Conservation (phyloP, 2,797 vertebrate genomes). For the Monodelphis domestica region DNA sequence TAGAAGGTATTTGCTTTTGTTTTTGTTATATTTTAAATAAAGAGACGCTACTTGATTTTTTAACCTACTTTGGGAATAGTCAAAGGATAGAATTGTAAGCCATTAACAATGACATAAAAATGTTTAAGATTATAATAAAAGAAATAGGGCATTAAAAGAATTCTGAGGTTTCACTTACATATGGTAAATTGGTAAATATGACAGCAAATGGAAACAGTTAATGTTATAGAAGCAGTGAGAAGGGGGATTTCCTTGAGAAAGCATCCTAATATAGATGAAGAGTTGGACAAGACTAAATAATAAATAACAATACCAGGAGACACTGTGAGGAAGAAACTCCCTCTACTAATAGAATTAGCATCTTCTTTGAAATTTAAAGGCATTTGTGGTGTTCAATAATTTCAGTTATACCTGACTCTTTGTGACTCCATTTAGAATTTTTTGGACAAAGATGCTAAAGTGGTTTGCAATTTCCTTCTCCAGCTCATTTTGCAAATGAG, state of each 20-base stretch:
- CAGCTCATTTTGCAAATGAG: no score
- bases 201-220: neutral
- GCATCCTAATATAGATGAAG: neutral
- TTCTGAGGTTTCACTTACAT: neutral
- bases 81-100: neutral
- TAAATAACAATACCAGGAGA: no score
- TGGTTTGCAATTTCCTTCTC: no score
- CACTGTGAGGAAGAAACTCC: no score
- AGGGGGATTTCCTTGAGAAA: neutral
- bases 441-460: no score
- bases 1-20: neutral
- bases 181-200: neutral
- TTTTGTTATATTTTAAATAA: slow-evolving; percentile 21
- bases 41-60: neutral
- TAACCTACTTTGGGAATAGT: neutral
- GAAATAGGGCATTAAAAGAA: neutral
- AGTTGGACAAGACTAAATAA: no score
- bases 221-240: neutral
- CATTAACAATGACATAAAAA: neutral
- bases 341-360: no score
- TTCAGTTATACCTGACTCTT: no score
- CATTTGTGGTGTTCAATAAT: no score
- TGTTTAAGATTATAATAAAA: neutral
- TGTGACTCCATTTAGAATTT: no score
- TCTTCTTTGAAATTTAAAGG: no score